Percentiles rank a stretch among this genome's conserved stretches.
Conservation (phyloP, 2,888 invertebrate genomes). For the Sminthurides aquaticus region DNA sequence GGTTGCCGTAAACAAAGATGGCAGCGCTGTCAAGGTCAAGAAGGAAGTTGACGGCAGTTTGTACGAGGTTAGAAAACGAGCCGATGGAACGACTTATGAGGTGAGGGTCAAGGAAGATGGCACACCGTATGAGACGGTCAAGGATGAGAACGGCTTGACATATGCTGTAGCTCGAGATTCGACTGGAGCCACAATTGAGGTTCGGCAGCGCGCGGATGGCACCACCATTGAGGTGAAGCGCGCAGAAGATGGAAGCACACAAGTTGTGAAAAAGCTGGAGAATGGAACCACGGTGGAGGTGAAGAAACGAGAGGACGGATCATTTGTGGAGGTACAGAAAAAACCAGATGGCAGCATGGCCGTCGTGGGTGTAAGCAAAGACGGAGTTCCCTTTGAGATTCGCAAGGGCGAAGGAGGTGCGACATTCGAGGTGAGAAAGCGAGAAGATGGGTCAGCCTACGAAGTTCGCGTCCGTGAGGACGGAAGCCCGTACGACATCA, state of each 20-base stretch:
- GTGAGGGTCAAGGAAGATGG: constrained; percentile 9
- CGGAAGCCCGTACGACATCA: neutral
- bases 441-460: no score
- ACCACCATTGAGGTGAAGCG: neutral
- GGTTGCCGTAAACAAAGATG: neutral
- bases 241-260: no score
- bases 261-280: neutral
- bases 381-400: neutral
- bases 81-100: constrained; percentile 5
- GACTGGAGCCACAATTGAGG: constrained; percentile 4
- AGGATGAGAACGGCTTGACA: constrained; percentile 9
- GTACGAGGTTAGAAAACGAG: neutral
- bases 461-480: neutral
- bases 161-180: constrained; percentile 7
- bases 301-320: neutral
- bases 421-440: neutral
- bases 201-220: neutral
- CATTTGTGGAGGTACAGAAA: neutral
- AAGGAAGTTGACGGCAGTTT: constrained; percentile 3
- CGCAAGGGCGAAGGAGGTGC: neutral
- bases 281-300: constrained; percentile 10
- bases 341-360: constrained; percentile 1
- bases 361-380: neutral
- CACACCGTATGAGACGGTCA: constrained; percentile 13
- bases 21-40: neutral